Evolutionary conservation across 1,140 invertebrate genomes (phyloP).

Genomic region (Calliopsis andreniformis): DNA sequence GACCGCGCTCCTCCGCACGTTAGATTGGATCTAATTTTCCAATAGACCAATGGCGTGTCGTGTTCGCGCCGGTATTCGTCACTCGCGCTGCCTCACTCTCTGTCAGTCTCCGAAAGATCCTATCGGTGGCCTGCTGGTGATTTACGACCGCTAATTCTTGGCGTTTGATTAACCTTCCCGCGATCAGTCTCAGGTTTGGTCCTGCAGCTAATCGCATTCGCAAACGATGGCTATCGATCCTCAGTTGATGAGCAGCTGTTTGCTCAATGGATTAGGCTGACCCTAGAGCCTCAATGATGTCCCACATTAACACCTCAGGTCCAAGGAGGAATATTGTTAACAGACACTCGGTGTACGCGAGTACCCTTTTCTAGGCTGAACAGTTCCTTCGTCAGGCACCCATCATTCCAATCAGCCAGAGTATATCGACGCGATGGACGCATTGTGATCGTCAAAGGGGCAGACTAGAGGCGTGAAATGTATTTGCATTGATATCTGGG

Average conservation of each 20-base stretch:
- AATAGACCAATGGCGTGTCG: slow-evolving; percentile 49
- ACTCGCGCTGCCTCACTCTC: background rate
- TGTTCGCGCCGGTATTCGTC: slow-evolving; percentile 17
- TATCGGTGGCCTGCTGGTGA: slow-evolving; percentile 3
- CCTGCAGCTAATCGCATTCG: background rate
- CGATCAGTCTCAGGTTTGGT: too few relatives aligned
- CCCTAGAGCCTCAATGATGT: too few relatives aligned
- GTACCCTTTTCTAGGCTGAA: too few relatives aligned
- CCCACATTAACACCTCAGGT: too few relatives aligned
- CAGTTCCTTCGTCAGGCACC: too few relatives aligned
- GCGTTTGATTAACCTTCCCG: slow-evolving; percentile 5
- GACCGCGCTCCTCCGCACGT: slow-evolving; percentile 49
- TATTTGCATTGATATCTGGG: slow-evolving; percentile 69
- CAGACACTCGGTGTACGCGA: too few relatives aligned
- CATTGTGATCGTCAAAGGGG: background rate
- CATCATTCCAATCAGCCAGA: too few relatives aligned
- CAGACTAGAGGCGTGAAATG: slow-evolving; percentile 53
- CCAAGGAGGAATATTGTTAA: too few relatives aligned
- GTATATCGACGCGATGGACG: background rate
- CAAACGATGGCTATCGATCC: too few relatives aligned
- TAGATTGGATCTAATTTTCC: slow-evolving; percentile 69
- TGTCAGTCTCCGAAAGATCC: background rate
- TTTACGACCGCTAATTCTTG: background rate
- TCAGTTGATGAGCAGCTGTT: too few relatives aligned
- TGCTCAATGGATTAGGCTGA: too few relatives aligned